phyloP scores from a whole-genome alignment of 2,888 invertebrate species.

The Tortricodes alternella region DNA sequence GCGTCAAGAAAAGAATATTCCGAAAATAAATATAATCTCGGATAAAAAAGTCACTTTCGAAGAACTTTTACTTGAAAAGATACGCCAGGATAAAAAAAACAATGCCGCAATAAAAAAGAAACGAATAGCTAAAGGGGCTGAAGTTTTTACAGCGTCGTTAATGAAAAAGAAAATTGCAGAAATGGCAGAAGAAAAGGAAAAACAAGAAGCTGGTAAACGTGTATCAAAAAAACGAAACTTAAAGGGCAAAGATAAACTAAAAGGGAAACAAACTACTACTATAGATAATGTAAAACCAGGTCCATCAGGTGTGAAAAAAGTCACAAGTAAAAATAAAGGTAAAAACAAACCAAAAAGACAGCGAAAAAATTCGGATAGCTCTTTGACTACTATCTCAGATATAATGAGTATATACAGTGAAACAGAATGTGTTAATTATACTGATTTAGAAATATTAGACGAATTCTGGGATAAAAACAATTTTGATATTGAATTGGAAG shows the following conservation, averaged over 20 bases:
- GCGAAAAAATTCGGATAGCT: slow-evolving; percentile 4
- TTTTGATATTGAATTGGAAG: not conserved
- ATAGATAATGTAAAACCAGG: slow-evolving; percentile 1
- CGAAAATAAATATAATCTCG: slow-evolving; percentile 23
- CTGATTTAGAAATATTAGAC: not conserved
- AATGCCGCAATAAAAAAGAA: slow-evolving; percentile 17
- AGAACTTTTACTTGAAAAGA: slow-evolving; percentile 24
- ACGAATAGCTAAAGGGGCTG: slow-evolving; percentile 14
- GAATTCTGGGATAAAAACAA: not conserved
- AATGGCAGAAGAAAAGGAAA: not conserved
- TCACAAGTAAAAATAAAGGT: not conserved
- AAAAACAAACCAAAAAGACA: slow-evolving; percentile 5
- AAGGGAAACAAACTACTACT: not conserved
- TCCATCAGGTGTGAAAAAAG: slow-evolving; percentile 5
- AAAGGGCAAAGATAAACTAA: not conserved
- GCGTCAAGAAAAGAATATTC: slow-evolving; percentile 17
- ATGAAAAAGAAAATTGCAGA: not conserved
- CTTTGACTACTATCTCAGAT: slow-evolving; percentile 9
- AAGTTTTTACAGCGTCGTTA: slow-evolving; percentile 18
- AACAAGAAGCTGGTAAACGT: not conserved
- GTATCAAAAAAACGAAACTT: not conserved
- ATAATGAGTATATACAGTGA: slow-evolving; percentile 12
- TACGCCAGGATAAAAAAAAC: slow-evolving; percentile 23
- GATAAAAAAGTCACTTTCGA: slow-evolving; percentile 18
- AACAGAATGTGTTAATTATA: slow-evolving; percentile 9